These are phyloP conservation scores for Atrichornis clamosus DNA, from an alignment of 2,113 vertebrate species.

Conservation along the genomic window DNA sequence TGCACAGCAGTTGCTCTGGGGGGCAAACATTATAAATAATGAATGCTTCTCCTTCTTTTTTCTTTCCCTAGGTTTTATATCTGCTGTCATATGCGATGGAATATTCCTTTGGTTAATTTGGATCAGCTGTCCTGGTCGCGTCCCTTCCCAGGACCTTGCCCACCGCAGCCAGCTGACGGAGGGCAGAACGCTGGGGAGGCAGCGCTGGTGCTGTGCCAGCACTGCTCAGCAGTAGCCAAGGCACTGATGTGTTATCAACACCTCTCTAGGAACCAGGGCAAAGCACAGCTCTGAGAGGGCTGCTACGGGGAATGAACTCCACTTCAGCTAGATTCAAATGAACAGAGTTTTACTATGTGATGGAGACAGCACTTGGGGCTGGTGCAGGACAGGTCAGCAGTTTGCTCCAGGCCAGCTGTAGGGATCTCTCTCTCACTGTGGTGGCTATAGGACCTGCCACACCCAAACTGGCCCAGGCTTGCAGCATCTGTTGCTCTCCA, in stretches of 20 bases:
- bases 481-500: background rate
- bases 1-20: background rate
- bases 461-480: background rate
- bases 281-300: background rate
- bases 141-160: background rate
- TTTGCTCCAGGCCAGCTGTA: background rate
- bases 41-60: background rate
- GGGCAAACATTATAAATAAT: background rate
- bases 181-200: background rate
- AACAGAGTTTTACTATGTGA: background rate
- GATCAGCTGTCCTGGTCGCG: background rate
- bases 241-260: background rate
- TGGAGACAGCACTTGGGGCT: too few species aligned
- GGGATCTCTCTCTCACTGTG: background rate
- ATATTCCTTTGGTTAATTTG: background rate
- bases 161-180: background rate
- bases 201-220: background rate
- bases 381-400: background rate
- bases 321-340: background rate
- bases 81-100: background rate
- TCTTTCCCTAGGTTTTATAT: background rate
- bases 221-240: background rate
- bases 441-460: background rate
- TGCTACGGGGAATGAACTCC: background rate
- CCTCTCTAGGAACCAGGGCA: background rate